phyloP scores from a whole-genome alignment of 2,113 vertebrate genomes.

The Chloropsis hardwickii region DNA sequence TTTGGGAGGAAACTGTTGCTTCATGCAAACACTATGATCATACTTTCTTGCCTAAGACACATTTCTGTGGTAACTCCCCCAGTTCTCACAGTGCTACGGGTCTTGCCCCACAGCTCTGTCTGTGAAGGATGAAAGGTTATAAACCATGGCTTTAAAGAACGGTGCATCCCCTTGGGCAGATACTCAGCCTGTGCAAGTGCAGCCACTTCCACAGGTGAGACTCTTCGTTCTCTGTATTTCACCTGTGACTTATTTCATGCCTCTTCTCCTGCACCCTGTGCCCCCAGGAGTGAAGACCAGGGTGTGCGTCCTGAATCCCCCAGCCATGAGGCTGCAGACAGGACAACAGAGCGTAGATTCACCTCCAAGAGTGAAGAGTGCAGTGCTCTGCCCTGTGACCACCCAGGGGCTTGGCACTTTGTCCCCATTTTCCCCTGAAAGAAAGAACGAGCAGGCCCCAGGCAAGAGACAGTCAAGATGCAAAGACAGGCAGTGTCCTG shows the following conservation, averaged over 20 bases:
- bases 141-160: fast-evolving
- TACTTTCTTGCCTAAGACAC: neutral
- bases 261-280: fast-evolving
- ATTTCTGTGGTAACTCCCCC: neutral
- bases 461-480: neutral
- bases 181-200: neutral
- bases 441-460: neutral
- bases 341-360: fast-evolving
- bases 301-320: fast-evolving
- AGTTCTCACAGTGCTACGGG: neutral
- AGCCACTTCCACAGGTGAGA: neutral
- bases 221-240: fast-evolving
- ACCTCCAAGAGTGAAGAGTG: fast-evolving
- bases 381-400: fast-evolving
- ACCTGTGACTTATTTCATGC: neutral
- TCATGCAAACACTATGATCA: neutral
- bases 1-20: constrained; percentile 12
- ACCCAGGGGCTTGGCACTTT: fast-evolving
- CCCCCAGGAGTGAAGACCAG: neutral
- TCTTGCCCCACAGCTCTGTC: neutral
- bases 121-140: neutral
- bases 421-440: too few relatives aligned
- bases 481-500: neutral
- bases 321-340: fast-evolving
- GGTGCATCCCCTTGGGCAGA: fast-evolving